These are phyloP conservation scores for Lasiommata megera DNA, from an alignment of 2,888 invertebrate species.

Conservation along the genomic window DNA sequence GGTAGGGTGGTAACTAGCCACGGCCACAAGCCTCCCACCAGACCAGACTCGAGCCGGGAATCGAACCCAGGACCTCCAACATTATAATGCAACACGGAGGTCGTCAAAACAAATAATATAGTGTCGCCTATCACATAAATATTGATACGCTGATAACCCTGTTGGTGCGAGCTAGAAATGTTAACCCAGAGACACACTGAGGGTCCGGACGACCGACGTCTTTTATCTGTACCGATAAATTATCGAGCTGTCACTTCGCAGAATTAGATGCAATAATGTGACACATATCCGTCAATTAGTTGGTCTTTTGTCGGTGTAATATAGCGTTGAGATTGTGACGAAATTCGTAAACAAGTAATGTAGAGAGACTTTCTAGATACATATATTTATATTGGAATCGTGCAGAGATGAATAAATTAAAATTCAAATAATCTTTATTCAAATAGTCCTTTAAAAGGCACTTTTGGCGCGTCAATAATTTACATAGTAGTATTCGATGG, in stretches of 20 bases:
- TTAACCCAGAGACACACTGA: slow-evolving; percentile 46
- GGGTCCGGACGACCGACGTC: slow-evolving; percentile 33
- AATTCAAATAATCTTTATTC: too few species aligned
- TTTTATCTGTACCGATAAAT: slow-evolving; percentile 23
- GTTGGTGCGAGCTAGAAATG: slow-evolving; percentile 31
- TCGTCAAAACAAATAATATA: background rate
- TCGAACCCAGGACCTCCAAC: too few species aligned
- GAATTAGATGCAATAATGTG: slow-evolving; percentile 27
- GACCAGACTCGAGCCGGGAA: too few species aligned
- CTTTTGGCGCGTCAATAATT: too few species aligned
- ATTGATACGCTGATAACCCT: slow-evolving; percentile 31
- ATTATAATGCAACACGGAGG: too few species aligned
- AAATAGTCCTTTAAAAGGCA: too few species aligned
- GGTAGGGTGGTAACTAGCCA: too few species aligned
- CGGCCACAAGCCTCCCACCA: too few species aligned
- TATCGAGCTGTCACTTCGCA: slow-evolving; percentile 22
- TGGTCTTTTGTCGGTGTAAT: slow-evolving; percentile 22
- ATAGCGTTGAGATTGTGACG: background rate
- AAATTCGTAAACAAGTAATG: slow-evolving; percentile 1
- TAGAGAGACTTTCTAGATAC: background rate
- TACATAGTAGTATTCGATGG: too few species aligned
- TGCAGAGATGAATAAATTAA: too few species aligned
- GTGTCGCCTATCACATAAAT: slow-evolving; percentile 21
- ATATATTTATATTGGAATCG: background rate
- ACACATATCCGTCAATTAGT: slow-evolving; percentile 33